Evolutionary conservation across 2,113 vertebrate genomes (phyloP).

Genomic region (Nematolebias whitei): DNA sequence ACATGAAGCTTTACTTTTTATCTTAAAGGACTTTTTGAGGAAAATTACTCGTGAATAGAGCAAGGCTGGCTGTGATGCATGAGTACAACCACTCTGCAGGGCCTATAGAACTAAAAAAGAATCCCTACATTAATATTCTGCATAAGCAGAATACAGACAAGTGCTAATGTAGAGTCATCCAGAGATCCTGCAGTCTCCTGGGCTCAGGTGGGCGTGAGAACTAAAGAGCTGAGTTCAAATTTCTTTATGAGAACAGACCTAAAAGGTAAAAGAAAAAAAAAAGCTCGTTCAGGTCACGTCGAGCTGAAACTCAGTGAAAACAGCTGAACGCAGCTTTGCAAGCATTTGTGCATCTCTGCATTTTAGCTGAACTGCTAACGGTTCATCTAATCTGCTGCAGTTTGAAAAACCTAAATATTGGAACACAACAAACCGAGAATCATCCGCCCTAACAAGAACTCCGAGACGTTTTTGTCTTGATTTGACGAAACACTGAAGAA

Average conservation of each 20-base stretch:
- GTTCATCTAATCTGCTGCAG: background rate
- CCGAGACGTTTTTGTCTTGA: background rate
- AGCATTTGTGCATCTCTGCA: background rate
- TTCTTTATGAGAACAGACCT: background rate
- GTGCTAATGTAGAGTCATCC: background rate
- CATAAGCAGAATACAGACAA: background rate
- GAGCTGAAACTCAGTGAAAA: background rate
- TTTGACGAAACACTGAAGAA: background rate
- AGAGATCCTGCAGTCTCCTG: background rate
- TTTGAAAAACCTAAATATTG: no score
- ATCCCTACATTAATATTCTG: background rate
- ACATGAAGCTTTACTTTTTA: background rate
- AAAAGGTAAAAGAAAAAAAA: background rate
- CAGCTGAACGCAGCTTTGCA: background rate
- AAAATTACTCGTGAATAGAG: background rate
- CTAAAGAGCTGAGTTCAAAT: background rate
- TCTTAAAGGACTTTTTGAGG: no score
- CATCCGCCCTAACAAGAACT: background rate
- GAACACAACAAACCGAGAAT: no score
- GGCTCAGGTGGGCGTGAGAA: constrained; percentile 1
- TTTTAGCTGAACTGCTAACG: background rate
- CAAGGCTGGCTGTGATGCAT: background rate
- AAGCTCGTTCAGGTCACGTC: background rate
- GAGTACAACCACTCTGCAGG: background rate
- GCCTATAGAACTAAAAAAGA: background rate